Conservation (phyloP, 2,113 vertebrate genomes). For the Meriones unguiculatus region DNA sequence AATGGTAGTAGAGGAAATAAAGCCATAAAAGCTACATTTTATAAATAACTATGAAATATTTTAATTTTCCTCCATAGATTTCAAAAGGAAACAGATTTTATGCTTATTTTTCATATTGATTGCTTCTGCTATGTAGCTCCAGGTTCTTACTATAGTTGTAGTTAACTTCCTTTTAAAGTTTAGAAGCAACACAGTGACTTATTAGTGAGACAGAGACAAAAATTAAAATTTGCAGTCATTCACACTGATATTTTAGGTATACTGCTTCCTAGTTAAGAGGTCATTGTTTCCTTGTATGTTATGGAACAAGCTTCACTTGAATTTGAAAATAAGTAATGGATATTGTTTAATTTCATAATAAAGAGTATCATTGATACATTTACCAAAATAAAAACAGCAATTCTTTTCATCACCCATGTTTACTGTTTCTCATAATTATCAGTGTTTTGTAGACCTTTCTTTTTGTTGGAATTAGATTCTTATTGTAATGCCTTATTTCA, state of each 20-base stretch:
- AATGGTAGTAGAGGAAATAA: slow-evolving; percentile 50
- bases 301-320: not conserved
- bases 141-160: slow-evolving; percentile 32
- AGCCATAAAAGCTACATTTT: slow-evolving; percentile 44
- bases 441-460: not conserved
- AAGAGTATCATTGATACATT: not conserved
- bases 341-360: not conserved
- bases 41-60: slow-evolving; percentile 66
- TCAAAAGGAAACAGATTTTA: slow-evolving; percentile 57
- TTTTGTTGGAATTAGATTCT: slow-evolving; percentile 71
- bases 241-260: slow-evolving; percentile 19
- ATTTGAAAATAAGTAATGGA: not conserved
- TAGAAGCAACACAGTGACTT: slow-evolving; percentile 22
- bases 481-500: slow-evolving; percentile 75
- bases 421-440: slow-evolving; percentile 68
- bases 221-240: not conserved
- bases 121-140: not conserved
- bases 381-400: not conserved
- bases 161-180: slow-evolving; percentile 72
- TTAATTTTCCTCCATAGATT: slow-evolving; percentile 44
- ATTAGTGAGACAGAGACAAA: slow-evolving; percentile 54
- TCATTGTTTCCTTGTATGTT: not conserved
- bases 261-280: slow-evolving; percentile 54
- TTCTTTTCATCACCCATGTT: not conserved
- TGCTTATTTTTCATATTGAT: slow-evolving; percentile 54